A percentile compares a stretch with the other conserved stretches of the same genome.
These are phyloP conservation scores for Euthynnus affinis DNA, from an alignment of 2,797 vertebrate species.

Conservation along the genomic window DNA sequence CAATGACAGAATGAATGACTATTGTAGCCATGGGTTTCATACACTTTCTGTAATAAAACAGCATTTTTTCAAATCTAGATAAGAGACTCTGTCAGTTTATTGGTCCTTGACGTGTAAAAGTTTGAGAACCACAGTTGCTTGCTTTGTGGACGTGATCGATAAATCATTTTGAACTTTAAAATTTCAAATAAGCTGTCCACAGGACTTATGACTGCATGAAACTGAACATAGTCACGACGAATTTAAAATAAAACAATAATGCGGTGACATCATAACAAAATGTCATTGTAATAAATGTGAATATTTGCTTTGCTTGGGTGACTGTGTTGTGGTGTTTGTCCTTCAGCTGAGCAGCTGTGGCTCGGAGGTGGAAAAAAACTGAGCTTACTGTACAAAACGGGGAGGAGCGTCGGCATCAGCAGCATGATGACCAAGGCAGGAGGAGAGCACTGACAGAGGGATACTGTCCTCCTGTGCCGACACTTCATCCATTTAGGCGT, in stretches of 20 bases:
- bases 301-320: no score
- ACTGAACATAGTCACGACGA: neutral
- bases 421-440: slow-evolving; percentile 11
- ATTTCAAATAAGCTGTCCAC: neutral
- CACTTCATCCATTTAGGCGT: neutral
- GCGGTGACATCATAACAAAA: accelerated
- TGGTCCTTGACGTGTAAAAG: no score
- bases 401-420: slow-evolving; percentile 57
- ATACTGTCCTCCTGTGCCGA: slow-evolving; percentile 13
- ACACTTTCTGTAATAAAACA: no score
- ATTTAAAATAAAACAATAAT: neutral
- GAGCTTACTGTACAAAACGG: slow-evolving; percentile 7
- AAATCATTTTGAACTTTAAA: neutral
- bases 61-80: no score
- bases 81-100: no score
- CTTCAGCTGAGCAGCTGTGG: slow-evolving; percentile 23
- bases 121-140: no score
- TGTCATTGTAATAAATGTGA: neutral
- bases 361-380: slow-evolving; percentile 57
- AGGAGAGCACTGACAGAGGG: slow-evolving; percentile 23
- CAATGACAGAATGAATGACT: no score
- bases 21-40: no score
- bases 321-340: slow-evolving; percentile 8
- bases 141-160: no score
- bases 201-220: neutral